Evolutionary conservation across 2,797 vertebrate genomes (phyloP), one percentile per base, ranked within the genome.

Genomic region (Xenentodon cancila): DNA sequence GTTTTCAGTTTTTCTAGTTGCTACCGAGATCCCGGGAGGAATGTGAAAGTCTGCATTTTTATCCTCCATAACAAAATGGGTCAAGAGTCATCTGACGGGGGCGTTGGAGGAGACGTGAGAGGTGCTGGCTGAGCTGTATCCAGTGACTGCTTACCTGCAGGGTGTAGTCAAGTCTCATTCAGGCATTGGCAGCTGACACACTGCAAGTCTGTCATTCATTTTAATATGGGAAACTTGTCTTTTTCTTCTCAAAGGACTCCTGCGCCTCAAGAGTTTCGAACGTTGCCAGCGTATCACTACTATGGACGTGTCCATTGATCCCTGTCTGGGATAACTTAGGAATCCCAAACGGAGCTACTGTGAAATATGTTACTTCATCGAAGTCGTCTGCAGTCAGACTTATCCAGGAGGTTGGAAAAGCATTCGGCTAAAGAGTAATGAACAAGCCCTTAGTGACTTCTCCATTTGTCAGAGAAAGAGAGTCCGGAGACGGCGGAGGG

Each of bases 371-470:
- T 73, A 71, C 59, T 75, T 76, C 65, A 58, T 71, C 65, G 62
- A 49, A 69, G 78, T 74, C 75, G 79, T 73, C 67, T 17, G 49
- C 48, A 34, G 55, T 71, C 74, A 73, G 79, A 82, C 74, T 63
- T 68, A 79, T 85, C 79, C 78, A 65, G 75, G 78, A 82, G 73
- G 63, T 71, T 73, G 77, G 49, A 80, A 87, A 88, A 85, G 73
- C 79, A 60, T 84, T 88, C 73, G 52, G 70, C 69, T 63, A 56
- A 69, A 73, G 70, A 79, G 78, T 79, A 79, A 86, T 84, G 77
- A 84, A 75, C 71, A 72, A 91, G 90, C 91, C 91, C 88, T 91
- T 91, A 73, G 83, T 87, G 84, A 88, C 68, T 84, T 86, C 74
- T 83, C 80, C 79, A 75, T 83, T 71, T 69, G 80, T 77, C 72